phyloP scores from a whole-genome alignment of 2,113 vertebrate species.

The Tragelaphus scriptus region DNA sequence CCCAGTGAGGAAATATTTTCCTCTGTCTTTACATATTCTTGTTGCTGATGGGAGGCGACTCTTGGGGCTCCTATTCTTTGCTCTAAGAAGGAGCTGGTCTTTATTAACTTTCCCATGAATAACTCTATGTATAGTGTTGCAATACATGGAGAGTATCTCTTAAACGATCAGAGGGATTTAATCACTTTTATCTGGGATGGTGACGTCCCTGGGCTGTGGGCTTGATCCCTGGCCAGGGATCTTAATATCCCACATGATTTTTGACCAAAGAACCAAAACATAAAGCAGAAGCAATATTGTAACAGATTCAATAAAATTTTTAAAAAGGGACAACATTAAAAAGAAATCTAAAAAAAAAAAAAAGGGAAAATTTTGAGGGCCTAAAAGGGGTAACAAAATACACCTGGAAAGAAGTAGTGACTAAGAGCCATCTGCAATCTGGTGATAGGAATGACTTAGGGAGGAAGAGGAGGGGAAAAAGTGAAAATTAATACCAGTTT shows the following conservation, averaged over 20 bases:
- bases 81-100: neutral
- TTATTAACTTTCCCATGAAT: neutral
- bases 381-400: neutral
- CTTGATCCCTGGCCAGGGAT: neutral
- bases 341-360: neutral
- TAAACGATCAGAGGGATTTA: neutral
- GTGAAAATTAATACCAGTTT: neutral
- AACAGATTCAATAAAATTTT: neutral
- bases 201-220: neutral
- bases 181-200: neutral
- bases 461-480: neutral
- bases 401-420: neutral
- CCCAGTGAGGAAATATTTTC: rapidly evolving
- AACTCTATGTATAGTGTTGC: neutral
- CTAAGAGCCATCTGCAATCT: neutral
- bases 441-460: neutral
- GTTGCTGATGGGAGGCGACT: neutral
- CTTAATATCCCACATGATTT: neutral
- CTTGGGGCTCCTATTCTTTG: neutral
- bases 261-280: neutral
- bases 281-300: neutral
- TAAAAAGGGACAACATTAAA: neutral
- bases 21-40: rapidly evolving
- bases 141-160: neutral
- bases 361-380: neutral